These are phyloP conservation scores for Amazona ochrocephala DNA, from an alignment of 2,797 vertebrate genomes.

Conservation along the genomic window DNA sequence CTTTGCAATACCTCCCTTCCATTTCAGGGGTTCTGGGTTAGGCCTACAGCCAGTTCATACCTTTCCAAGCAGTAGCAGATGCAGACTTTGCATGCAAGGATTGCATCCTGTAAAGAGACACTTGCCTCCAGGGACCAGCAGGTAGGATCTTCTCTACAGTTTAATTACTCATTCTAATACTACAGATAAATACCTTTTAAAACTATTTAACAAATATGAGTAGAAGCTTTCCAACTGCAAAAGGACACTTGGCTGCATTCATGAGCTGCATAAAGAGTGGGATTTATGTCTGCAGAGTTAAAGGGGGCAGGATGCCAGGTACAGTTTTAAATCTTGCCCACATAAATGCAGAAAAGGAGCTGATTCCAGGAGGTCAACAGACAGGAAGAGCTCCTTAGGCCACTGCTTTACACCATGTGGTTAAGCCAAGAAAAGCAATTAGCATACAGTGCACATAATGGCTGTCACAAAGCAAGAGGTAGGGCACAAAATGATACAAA, in stretches of 20 bases:
- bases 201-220: neutral
- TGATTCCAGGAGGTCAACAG: neutral
- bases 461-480: too few relatives aligned
- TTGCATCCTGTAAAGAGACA: neutral
- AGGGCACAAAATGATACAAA: too few relatives aligned
- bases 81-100: neutral
- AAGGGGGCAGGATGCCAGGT: neutral
- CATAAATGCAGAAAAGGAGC: neutral
- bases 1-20: neutral
- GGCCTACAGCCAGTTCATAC: accelerated
- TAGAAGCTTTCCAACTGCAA: neutral
- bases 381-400: too few relatives aligned
- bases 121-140: neutral
- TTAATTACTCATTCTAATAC: neutral
- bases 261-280: neutral
- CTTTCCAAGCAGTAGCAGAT: neutral
- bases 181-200: neutral
- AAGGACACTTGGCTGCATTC: neutral
- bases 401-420: too few relatives aligned
- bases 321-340: neutral
- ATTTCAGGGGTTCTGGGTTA: neutral
- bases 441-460: too few relatives aligned
- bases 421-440: too few relatives aligned
- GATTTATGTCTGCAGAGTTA: neutral
- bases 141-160: neutral